These are phyloP conservation scores for Neoarius graeffei DNA, from an alignment of 2,113 vertebrate genomes.

Conservation along the genomic window DNA sequence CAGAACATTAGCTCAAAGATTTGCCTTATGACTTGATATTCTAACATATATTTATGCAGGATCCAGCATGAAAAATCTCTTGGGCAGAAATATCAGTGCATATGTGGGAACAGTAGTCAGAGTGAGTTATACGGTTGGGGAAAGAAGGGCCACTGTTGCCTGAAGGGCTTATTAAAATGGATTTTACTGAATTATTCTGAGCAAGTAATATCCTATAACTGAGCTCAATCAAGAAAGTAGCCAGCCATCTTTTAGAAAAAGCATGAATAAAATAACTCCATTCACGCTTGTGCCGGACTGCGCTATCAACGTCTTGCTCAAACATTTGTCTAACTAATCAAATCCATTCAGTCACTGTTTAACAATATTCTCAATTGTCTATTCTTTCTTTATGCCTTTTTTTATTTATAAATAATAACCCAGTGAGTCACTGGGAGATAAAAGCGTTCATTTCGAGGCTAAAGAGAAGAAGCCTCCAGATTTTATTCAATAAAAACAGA, in stretches of 20 bases:
- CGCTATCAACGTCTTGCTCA: background rate
- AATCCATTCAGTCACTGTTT: slow-evolving; percentile 22
- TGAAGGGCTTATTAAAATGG: slow-evolving; percentile 31
- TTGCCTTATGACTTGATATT: background rate
- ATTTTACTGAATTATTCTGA: slow-evolving; percentile 1
- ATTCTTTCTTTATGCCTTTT: background rate
- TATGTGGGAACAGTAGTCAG: slow-evolving; percentile 11
- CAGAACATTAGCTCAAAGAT: background rate
- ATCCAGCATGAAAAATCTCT: background rate
- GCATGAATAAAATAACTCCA: slow-evolving; percentile 3
- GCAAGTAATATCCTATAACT: slow-evolving; percentile 17
- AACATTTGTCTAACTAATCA: slow-evolving; percentile 15
- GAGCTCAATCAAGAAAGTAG: background rate
- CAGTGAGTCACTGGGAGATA: background rate
- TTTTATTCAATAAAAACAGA: background rate
- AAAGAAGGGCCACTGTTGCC: slow-evolving; percentile 9
- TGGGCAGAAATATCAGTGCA: background rate
- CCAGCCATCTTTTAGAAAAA: background rate
- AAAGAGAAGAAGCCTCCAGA: background rate
- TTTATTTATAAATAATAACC: slow-evolving; percentile 5
- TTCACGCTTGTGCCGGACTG: background rate
- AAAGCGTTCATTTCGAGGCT: background rate
- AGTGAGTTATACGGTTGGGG: slow-evolving; percentile 14
- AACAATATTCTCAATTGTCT: background rate
- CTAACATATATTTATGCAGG: background rate